Base-by-base conservation (phyloP, 2,797 vertebrate species). In the Geotrypetes seraphini region DNA sequence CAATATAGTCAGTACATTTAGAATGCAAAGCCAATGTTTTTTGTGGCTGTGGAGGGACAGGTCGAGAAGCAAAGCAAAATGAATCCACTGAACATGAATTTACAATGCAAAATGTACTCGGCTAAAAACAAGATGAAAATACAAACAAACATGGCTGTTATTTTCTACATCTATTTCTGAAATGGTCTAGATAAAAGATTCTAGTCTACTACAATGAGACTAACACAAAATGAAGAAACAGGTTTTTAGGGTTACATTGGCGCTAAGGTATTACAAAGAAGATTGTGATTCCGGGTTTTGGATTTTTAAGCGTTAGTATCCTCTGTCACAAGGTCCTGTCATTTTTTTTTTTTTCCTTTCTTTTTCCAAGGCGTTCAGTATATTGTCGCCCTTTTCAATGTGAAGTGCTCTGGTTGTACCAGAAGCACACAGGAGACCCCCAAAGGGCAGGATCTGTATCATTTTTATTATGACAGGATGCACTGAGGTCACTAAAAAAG, bases 41-140 rank as follows among this genome's bases (percentile, higher is more conserved):
- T n/a, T n/a, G n/a, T n/a, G n/a, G n/a, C n/a, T n/a, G n/a, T n/a
- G n/a, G n/a, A n/a, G n/a, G n/a, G n/a, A n/a, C n/a, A n/a, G n/a
- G n/a, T n/a, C n/a, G n/a, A n/a, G n/a, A n/a, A n/a, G n/a, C 43
- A 38, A 47, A 60, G 88, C 88, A 88, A 87, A 92, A 89, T 81
- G 87, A 85, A 88, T 94, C 92, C 92, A 94, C 85, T 89, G 88
- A 89, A 96, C 92, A 96, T 91, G 86, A 87, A 96, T 94, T 94
- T 96, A 96, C 92, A 96, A 89, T 87, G 90, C 84, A 90, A 93
- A n/a, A n/a, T 92, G 90, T 90, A 85, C 75, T 90, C 52, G 46
- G 75, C 75, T 79, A 76, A n/a, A n/a, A 67, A 79, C 73, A 78
- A 64, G 78, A 83, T 83, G 79, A 63, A 75, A 73, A 67, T 79